Percentiles rank a stretch among this genome's conserved stretches.
Conservation (phyloP, 1,140 invertebrate species). For the Drosophila pandora region DNA sequence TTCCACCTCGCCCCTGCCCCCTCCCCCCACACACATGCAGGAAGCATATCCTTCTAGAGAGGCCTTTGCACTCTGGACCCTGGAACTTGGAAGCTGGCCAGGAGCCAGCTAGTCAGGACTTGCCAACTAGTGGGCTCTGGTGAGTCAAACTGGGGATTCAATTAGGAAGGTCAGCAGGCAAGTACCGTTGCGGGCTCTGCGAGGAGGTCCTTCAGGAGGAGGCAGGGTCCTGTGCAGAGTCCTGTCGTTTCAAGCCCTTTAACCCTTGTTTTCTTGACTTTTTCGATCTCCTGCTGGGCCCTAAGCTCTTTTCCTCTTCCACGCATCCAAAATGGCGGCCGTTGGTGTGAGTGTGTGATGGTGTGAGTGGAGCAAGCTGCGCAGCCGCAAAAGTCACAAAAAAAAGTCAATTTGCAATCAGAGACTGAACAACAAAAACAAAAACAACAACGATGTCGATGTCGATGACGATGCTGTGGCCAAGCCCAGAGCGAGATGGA, state of each 20-base stretch:
- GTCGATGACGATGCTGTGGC: conserved; percentile 59
- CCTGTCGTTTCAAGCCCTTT: conserved; percentile 2
- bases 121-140: conserved; percentile 10
- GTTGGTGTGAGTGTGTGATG: background rate
- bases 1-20: conserved; percentile 61
- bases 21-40: background rate
- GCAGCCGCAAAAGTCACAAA: conserved; percentile 41
- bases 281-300: conserved; percentile 33
- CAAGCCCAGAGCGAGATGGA: conserved; percentile 55
- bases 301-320: background rate
- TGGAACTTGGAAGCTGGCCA: conserved; percentile 36
- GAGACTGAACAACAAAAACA: too few relatives aligned
- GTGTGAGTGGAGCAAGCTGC: conserved; percentile 35
- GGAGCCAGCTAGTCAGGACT: conserved; percentile 20
- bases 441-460: background rate
- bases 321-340: conserved; percentile 27
- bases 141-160: conserved; percentile 40
- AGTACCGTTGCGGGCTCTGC: background rate
- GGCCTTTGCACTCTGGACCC: conserved; percentile 40
- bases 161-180: conserved; percentile 37
- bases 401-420: conserved; percentile 21
- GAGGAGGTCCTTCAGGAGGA: background rate
- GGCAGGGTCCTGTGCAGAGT: background rate
- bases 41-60: background rate
- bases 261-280: conserved; percentile 2